Evolutionary conservation across 2,888 invertebrate genomes (phyloP).

Genomic region (Electrophaes corylata): DNA sequence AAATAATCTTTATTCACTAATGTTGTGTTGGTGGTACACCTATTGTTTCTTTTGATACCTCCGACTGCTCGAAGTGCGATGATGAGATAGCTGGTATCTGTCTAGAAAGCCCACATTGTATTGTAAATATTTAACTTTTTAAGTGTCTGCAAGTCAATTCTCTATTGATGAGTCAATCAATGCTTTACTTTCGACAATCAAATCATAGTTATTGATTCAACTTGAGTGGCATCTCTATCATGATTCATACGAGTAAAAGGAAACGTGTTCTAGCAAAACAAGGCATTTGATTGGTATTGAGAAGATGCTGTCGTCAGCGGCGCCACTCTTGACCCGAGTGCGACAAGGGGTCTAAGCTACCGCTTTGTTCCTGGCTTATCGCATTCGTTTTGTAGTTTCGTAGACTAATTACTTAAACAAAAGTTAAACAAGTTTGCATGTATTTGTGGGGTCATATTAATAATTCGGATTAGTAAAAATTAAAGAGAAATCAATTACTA

Average conservation of each 20-base stretch:
- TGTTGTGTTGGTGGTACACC: constrained; percentile 7
- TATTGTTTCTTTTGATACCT: constrained; percentile 14
- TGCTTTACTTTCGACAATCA: background rate
- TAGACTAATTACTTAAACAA: constrained; percentile 30
- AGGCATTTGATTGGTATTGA: constrained; percentile 15
- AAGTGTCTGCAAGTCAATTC: constrained; percentile 30
- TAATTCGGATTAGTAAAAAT: no score
- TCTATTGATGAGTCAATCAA: constrained; percentile 55
- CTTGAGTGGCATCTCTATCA: constrained; percentile 26
- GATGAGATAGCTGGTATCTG: constrained; percentile 1
- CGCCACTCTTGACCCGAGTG: constrained; percentile 63
- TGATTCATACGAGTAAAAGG: constrained; percentile 42
- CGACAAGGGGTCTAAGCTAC: constrained; percentile 26
- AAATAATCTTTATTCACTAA: constrained; percentile 6
- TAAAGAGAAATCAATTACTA: no score
- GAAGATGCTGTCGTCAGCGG: constrained; percentile 23
- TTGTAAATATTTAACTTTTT: constrained; percentile 15
- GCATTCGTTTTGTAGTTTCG: constrained; percentile 20
- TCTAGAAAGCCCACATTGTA: constrained; percentile 14
- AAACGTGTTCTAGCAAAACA: constrained; percentile 14
- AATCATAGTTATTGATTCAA: constrained; percentile 27
- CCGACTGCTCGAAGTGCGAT: background rate
- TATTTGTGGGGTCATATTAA: no score
- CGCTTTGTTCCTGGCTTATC: constrained; percentile 21
- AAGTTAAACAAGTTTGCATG: no score